Conservation (phyloP, 2,888 invertebrate genomes). For the Vandiemenella viatica region DNA sequence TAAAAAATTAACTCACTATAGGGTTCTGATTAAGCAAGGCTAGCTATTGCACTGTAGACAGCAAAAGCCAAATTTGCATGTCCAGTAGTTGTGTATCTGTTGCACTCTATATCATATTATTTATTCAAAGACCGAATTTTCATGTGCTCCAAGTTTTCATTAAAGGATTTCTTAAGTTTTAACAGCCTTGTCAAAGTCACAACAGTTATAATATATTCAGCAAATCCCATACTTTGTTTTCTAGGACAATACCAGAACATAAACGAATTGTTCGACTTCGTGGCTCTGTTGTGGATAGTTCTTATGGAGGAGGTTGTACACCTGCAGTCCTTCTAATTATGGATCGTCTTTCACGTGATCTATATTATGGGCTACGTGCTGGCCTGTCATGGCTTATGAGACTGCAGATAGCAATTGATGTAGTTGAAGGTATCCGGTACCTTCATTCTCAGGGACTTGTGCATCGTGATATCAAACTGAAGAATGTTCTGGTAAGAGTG, state of each 20-base stretch:
- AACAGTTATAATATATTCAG: no score
- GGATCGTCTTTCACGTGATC: conserved; percentile 54
- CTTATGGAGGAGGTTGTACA: conserved; percentile 49
- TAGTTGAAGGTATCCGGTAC: conserved; percentile 74
- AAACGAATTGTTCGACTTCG: conserved; percentile 57
- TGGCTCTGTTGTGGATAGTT: conserved; percentile 69
- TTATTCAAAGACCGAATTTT: no score
- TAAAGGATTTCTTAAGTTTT: no score
- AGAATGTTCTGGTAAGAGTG: conserved; percentile 69
- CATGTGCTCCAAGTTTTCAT: no score
- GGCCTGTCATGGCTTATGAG: conserved; percentile 48
- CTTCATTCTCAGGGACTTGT: conserved; percentile 77
- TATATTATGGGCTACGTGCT: conserved; percentile 58
- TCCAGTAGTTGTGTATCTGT: no score
- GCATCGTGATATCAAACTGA: conserved; percentile 78
- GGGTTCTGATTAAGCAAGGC: no score
- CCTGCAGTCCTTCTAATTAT: conserved; percentile 70
- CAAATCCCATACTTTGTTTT: conserved; percentile 10
- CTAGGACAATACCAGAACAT: conserved; percentile 65
- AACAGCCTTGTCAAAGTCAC: no score
- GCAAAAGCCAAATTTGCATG: no score
- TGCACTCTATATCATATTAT: no score
- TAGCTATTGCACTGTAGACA: no score
- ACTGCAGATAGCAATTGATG: conserved; percentile 62
- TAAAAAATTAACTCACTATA: no score